Conservation (phyloP, 2,888 invertebrate species). For the Athripsodes cinereus region DNA sequence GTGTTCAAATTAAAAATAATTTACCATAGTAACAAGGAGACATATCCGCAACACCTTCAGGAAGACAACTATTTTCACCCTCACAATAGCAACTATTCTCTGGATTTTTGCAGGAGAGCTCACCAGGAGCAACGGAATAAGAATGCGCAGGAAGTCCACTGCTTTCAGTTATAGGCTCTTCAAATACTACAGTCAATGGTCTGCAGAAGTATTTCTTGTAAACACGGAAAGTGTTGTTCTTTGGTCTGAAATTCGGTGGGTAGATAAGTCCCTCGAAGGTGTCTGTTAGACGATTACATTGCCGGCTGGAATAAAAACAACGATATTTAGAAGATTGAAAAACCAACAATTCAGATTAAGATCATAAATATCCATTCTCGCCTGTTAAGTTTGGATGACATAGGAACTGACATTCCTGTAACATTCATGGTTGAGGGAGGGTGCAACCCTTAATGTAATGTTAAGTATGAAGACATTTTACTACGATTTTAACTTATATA, state of each 20-base stretch:
- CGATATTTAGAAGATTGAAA: too few relatives aligned
- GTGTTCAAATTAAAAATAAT: too few relatives aligned
- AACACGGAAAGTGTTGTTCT: constrained; percentile 49
- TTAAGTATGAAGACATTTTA: too few relatives aligned
- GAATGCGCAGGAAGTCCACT: constrained; percentile 53
- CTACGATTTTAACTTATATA: too few relatives aligned
- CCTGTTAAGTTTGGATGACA: too few relatives aligned
- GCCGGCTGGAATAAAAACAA: constrained; percentile 38
- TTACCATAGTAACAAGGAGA: constrained; percentile 68
- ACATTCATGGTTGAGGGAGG: too few relatives aligned
- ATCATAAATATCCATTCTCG: too few relatives aligned
- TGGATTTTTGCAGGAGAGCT: constrained; percentile 53
- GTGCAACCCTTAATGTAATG: too few relatives aligned
- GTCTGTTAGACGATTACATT: constrained; percentile 63
- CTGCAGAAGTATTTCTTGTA: constrained; percentile 75
- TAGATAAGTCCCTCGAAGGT: constrained; percentile 68
- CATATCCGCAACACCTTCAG: constrained; percentile 59
- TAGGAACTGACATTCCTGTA: too few relatives aligned
- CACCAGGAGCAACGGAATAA: constrained; percentile 55
- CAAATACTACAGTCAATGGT: constrained; percentile 46
- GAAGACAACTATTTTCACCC: constrained; percentile 44
- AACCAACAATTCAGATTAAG: too few relatives aligned
- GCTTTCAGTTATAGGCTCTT: constrained; percentile 30
- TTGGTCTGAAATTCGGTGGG: constrained; percentile 52
- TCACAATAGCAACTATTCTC: constrained; percentile 61